A percentile compares a stretch with the other conserved stretches of the same genome.
Evolutionary conservation across 2,113 vertebrate species (phyloP).

Genomic region (Bungarus multicinctus): DNA sequence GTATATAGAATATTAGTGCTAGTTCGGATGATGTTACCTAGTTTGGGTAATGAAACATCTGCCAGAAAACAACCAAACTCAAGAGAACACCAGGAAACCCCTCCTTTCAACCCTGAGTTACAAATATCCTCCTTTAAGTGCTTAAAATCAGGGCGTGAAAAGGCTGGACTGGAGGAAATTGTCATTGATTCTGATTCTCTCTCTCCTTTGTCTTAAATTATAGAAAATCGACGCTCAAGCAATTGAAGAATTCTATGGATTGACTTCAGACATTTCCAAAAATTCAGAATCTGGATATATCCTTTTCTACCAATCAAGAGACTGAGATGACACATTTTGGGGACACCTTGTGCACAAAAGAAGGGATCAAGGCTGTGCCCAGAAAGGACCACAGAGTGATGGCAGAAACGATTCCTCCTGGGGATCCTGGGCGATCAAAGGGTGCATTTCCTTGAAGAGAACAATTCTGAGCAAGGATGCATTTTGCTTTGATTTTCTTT

Average conservation of each 20-base stretch:
- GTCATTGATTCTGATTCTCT: neutral
- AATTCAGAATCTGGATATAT: slow-evolving; percentile 93
- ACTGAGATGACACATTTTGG: slow-evolving; percentile 64
- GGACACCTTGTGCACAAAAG: neutral
- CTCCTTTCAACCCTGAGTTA: neutral
- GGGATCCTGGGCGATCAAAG: slow-evolving; percentile 30
- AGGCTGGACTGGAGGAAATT: neutral
- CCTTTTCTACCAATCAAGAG: slow-evolving; percentile 93
- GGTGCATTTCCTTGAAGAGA: slow-evolving; percentile 14
- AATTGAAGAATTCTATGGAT: slow-evolving; percentile 92
- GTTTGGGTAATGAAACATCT: neutral
- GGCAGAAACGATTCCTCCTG: slow-evolving; percentile 36
- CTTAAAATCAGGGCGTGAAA: neutral
- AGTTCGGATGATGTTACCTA: neutral
- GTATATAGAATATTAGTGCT: neutral
- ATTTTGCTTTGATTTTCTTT: slow-evolving; percentile 55
- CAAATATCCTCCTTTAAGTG: neutral
- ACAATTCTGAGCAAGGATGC: slow-evolving; percentile 41
- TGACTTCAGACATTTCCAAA: slow-evolving; percentile 94
- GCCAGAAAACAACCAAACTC: neutral
- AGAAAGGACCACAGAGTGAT: slow-evolving; percentile 7
- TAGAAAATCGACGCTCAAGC: slow-evolving; percentile 93
- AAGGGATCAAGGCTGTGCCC: slow-evolving; percentile 57
- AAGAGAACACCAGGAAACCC: neutral
- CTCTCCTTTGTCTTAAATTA: slow-evolving; percentile 1